Evolutionary conservation across 2,888 invertebrate genomes (phyloP).

Genomic region (Xanthorhoe spadicearia): DNA sequence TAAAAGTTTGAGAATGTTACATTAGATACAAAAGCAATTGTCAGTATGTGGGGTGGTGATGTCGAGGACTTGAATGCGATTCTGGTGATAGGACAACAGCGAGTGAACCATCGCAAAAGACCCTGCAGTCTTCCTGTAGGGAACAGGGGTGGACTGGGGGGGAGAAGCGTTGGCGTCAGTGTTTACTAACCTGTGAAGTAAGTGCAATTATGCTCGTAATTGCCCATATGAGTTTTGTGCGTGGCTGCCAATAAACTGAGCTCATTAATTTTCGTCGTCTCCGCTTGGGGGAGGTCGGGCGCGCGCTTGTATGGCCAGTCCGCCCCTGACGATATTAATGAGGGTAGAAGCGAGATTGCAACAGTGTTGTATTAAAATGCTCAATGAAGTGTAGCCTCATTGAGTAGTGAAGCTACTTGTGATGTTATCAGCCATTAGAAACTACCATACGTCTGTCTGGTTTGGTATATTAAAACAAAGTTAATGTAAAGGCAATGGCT

Average conservation of each 20-base stretch:
- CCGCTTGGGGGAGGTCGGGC: conserved; percentile 83
- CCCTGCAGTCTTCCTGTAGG: conserved; percentile 84
- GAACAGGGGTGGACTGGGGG: conserved; percentile 84
- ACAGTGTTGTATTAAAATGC: conserved; percentile 77
- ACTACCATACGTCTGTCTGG: conserved; percentile 51
- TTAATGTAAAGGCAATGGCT: conserved; percentile 46
- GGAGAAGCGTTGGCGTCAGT: conserved; percentile 81
- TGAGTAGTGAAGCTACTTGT: conserved; percentile 79
- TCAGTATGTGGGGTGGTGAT: conserved; percentile 47
- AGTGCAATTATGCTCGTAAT: conserved; percentile 85
- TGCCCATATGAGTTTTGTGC: conserved; percentile 85
- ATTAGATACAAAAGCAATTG: conserved; percentile 44
- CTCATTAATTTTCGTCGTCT: conserved; percentile 85
- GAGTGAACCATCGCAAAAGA: conserved; percentile 73
- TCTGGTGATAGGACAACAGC: conserved; percentile 67
- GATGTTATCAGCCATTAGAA: conserved; percentile 63
- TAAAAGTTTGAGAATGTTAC: conserved; percentile 59
- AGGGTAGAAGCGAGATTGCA: conserved; percentile 84
- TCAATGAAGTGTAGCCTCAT: conserved; percentile 73
- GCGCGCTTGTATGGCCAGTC: conserved; percentile 86
- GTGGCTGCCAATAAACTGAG: conserved; percentile 85
- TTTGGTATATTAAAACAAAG: conserved; percentile 11
- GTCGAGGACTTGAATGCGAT: conserved; percentile 72
- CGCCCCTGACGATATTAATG: conserved; percentile 86
- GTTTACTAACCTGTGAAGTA: conserved; percentile 85